These are phyloP conservation scores for Agrotis segetum DNA, from an alignment of 2,888 invertebrate genomes.

Conservation along the genomic window DNA sequence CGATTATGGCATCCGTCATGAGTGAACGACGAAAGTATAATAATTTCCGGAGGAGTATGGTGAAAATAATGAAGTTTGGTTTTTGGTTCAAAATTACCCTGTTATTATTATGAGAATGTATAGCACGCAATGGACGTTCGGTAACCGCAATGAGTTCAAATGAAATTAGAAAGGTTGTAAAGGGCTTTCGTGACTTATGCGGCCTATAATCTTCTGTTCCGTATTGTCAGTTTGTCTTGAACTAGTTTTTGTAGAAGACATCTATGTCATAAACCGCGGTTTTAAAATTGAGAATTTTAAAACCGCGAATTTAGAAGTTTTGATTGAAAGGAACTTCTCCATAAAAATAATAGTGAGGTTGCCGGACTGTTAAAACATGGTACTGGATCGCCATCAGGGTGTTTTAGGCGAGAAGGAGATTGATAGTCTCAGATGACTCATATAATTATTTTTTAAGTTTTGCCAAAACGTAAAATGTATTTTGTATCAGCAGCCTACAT, in stretches of 20 bases:
- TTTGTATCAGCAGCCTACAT: not conserved
- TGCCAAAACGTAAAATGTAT: not conserved
- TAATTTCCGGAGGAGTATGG: constrained; percentile 68
- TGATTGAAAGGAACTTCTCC: no score
- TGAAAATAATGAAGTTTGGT: constrained; percentile 70
- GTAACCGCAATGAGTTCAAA: constrained; percentile 45
- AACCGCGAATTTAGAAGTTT: not conserved
- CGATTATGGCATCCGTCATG: constrained; percentile 62
- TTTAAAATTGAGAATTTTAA: not conserved
- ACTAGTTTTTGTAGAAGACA: not conserved
- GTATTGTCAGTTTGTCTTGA: not conserved
- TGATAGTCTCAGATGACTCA: not conserved
- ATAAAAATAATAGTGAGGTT: no score
- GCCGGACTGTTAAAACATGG: no score
- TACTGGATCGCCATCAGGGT: no score
- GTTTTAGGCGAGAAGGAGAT: no score
- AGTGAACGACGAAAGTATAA: constrained; percentile 68
- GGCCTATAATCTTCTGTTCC: not conserved
- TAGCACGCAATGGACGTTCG: constrained; percentile 42
- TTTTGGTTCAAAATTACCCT: constrained; percentile 52
- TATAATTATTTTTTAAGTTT: no score
- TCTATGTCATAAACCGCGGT: not conserved
- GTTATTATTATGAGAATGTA: constrained; percentile 58
- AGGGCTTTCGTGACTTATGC: constrained; percentile 21
- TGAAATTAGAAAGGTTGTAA: constrained; percentile 48